These are phyloP conservation scores for Aethes cnicana DNA, from an alignment of 2,888 invertebrate genomes.

Conservation along the genomic window DNA sequence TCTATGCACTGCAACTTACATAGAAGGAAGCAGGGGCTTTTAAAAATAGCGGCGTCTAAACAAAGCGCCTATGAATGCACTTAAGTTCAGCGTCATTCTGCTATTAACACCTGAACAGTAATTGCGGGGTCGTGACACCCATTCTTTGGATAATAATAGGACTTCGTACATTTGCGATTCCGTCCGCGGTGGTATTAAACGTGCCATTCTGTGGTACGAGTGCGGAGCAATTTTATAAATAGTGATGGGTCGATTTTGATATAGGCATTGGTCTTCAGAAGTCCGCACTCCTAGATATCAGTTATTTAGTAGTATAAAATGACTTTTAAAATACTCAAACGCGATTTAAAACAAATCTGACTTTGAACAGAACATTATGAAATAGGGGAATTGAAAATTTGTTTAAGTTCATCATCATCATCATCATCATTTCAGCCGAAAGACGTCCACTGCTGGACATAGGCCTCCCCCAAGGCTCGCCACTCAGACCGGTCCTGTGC, in stretches of 20 bases:
- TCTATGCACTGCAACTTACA: not conserved
- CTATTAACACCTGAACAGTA: slow-evolving; percentile 44
- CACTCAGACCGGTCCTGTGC: no score
- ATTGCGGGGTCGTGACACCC: slow-evolving; percentile 44
- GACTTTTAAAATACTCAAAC: no score
- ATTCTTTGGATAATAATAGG: slow-evolving; percentile 49
- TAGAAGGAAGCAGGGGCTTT: not conserved
- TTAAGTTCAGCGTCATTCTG: slow-evolving; percentile 6
- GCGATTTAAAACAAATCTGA: no score
- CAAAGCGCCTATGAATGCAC: slow-evolving; percentile 23
- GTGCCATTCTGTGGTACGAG: slow-evolving; percentile 60
- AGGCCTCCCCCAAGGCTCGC: no score
- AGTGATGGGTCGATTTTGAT: slow-evolving; percentile 17
- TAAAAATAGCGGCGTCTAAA: slow-evolving; percentile 15
- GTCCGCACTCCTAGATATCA: no score
- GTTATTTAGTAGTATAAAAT: no score
- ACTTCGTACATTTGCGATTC: slow-evolving; percentile 56
- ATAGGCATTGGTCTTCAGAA: no score
- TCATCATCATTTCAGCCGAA: no score
- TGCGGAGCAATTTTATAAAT: slow-evolving; percentile 47
- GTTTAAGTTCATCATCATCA: no score
- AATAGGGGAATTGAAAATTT: no score
- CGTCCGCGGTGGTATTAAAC: slow-evolving; percentile 51
- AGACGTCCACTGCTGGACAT: no score
- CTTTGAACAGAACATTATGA: no score